A percentile compares a stretch with the other conserved stretches of the same genome.
phyloP scores from a whole-genome alignment of 2,888 invertebrate genomes.

The Protodeltote pygarga region DNA sequence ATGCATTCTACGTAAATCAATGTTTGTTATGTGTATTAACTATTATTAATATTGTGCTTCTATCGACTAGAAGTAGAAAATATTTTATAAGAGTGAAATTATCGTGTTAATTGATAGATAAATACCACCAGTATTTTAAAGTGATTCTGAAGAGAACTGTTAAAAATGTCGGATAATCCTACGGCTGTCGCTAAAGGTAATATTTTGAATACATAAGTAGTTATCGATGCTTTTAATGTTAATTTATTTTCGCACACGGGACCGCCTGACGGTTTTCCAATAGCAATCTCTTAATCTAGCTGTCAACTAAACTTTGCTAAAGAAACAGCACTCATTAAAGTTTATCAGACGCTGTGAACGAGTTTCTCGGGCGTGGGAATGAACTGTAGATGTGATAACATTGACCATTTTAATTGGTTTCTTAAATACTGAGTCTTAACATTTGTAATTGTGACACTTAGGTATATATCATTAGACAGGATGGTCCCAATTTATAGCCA shows the following conservation, averaged over 20 bases:
- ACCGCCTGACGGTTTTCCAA: background rate
- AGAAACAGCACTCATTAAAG: background rate
- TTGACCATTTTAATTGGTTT: too few species aligned
- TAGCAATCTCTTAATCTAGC: slow-evolving; percentile 4
- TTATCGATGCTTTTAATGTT: slow-evolving; percentile 5
- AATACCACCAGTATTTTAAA: slow-evolving; percentile 39
- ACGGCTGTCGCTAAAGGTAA: slow-evolving; percentile 73
- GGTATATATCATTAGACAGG: too few species aligned
- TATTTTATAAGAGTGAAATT: slow-evolving; percentile 35
- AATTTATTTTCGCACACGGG: slow-evolving; percentile 11
- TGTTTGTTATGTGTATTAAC: slow-evolving; percentile 3
- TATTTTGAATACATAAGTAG: slow-evolving; percentile 23
- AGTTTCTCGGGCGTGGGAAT: slow-evolving; percentile 15
- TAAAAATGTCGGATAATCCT: slow-evolving; percentile 69
- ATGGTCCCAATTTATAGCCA: too few species aligned
- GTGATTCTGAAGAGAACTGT: slow-evolving; percentile 42
- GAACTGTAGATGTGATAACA: slow-evolving; percentile 7
- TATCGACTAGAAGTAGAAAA: slow-evolving; percentile 17
- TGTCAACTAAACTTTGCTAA: background rate
- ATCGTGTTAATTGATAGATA: slow-evolving; percentile 42
- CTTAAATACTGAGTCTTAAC: too few species aligned
- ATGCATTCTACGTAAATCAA: slow-evolving; percentile 22
- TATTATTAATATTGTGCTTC: slow-evolving; percentile 22
- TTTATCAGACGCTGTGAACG: background rate
- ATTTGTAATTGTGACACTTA: too few species aligned